Evolutionary conservation across 2,797 vertebrate genomes (phyloP).

Genomic region (Clamator glandarius): DNA sequence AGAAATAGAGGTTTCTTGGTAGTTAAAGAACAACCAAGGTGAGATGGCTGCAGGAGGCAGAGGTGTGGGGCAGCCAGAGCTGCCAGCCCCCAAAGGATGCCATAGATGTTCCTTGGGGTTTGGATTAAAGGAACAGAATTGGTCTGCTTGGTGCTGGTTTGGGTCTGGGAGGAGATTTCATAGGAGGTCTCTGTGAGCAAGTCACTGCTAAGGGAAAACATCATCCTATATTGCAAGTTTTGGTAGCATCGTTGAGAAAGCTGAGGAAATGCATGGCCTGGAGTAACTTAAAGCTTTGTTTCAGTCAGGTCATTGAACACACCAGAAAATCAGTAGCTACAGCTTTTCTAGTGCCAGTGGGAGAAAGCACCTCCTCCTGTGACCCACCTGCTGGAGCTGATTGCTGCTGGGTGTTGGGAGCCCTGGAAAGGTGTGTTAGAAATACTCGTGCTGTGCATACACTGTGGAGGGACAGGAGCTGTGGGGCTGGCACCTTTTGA

Average conservation of each 20-base stretch:
- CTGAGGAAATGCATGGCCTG: background rate
- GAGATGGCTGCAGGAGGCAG: background rate
- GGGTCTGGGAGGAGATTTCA: background rate
- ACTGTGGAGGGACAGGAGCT: background rate
- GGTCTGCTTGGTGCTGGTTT: background rate
- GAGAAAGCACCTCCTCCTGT: background rate
- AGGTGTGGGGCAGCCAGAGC: background rate
- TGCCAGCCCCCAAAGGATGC: background rate
- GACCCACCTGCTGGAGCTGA: background rate
- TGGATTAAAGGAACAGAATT: background rate
- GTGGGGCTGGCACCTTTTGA: background rate
- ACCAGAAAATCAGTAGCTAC: background rate
- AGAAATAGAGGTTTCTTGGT: background rate
- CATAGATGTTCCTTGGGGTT: background rate
- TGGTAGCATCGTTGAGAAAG: background rate
- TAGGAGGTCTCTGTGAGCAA: background rate
- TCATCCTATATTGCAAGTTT: fast-evolving
- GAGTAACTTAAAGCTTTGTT: background rate
- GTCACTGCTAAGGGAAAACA: background rate
- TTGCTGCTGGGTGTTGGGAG: fast-evolving
- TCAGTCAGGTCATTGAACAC: background rate
- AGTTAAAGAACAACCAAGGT: background rate
- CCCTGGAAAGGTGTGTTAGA: background rate
- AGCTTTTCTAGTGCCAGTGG: background rate
- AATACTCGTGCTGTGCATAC: background rate